Evolutionary conservation across 2,888 invertebrate genomes (phyloP).

Genomic region (Ophonus ardosiacus): DNA sequence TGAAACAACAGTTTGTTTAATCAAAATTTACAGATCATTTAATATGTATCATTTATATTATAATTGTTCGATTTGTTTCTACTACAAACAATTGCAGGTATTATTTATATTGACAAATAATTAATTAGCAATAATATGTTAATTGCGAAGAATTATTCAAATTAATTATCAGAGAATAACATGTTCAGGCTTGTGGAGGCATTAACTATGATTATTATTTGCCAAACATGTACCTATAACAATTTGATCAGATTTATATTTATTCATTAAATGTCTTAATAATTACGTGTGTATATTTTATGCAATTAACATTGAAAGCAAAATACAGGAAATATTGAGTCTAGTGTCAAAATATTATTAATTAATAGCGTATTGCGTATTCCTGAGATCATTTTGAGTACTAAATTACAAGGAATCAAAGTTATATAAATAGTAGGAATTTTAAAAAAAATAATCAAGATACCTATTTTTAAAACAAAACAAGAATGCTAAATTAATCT

Average conservation of each 20-base stretch:
- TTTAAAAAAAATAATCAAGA: too few relatives aligned
- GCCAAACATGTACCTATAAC: not conserved
- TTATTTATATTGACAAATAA: not conserved
- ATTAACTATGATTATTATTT: not conserved
- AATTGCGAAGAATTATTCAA: not conserved
- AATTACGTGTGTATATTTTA: too few relatives aligned
- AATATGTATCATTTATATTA: not conserved
- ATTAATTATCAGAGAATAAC: not conserved
- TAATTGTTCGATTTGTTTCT: not conserved
- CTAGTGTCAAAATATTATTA: too few relatives aligned
- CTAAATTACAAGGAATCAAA: too few relatives aligned
- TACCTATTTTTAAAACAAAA: too few relatives aligned
- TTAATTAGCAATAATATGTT: not conserved
- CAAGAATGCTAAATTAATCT: too few relatives aligned
- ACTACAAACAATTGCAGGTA: not conserved
- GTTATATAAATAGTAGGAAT: too few relatives aligned
- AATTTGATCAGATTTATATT: not conserved
- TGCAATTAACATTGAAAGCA: too few relatives aligned
- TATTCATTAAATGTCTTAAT: too few relatives aligned
- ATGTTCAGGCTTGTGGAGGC: not conserved
- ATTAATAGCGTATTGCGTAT: too few relatives aligned
- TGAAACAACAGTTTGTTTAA: not conserved
- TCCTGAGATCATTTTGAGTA: too few relatives aligned
- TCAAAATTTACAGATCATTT: not conserved
- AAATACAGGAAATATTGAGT: too few relatives aligned